phyloP scores from a whole-genome alignment of 2,888 invertebrate species.

The Eupithecia subumbrata region DNA sequence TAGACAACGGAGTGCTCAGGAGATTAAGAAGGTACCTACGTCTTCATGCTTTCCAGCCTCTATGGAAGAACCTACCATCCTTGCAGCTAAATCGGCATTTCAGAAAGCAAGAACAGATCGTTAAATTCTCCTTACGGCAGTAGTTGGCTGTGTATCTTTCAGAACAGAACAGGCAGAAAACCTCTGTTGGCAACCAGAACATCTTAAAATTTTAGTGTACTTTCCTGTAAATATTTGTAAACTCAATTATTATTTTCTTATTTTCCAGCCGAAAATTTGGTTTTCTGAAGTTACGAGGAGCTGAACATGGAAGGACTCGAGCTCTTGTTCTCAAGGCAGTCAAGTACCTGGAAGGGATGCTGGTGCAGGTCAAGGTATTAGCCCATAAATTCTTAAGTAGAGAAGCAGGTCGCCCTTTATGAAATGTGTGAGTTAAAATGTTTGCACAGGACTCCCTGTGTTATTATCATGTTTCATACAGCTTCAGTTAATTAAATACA shows the following conservation, averaged over 20 bases:
- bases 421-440: neutral
- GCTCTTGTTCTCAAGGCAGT: conserved; percentile 93
- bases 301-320: conserved; percentile 92
- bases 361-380: conserved; percentile 88
- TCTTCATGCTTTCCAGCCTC: neutral
- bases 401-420: neutral
- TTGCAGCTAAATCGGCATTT: neutral
- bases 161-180: neutral
- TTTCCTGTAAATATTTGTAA: neutral
- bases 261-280: conserved; percentile 94
- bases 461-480: neutral
- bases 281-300: conserved; percentile 91
- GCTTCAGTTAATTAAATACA: neutral
- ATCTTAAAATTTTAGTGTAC: neutral
- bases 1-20: neutral
- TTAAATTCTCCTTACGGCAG: neutral
- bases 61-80: neutral
- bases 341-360: conserved; percentile 92
- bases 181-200: neutral
- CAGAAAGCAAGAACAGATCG: neutral
- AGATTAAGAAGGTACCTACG: neutral
- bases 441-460: neutral
- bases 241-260: neutral
- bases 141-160: neutral
- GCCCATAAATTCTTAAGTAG: neutral